These are phyloP conservation scores for Platichthys flesus DNA, from an alignment of 2,113 vertebrate species.

Conservation along the genomic window DNA sequence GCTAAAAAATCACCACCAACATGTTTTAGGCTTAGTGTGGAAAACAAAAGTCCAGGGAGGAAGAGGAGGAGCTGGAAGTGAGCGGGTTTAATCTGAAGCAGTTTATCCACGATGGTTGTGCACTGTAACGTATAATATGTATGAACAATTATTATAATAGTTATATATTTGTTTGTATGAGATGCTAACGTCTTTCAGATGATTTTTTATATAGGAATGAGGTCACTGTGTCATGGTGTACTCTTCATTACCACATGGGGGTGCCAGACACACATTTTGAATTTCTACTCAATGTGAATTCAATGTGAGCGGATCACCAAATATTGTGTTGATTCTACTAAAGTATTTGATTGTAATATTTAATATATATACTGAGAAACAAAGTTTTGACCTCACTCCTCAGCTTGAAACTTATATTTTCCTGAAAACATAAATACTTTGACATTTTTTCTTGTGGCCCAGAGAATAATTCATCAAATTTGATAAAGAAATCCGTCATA, in stretches of 20 bases:
- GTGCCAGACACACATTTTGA: constrained; percentile 12
- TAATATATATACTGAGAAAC: too few species aligned
- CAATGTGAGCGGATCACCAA: neutral
- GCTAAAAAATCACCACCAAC: constrained; percentile 49
- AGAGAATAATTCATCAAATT: too few species aligned
- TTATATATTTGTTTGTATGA: too few species aligned
- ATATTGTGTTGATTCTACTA: neutral
- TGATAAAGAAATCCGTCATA: too few species aligned
- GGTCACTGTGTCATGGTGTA: neutral
- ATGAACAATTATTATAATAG: too few species aligned
- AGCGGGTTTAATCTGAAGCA: neutral
- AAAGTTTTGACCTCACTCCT: too few species aligned
- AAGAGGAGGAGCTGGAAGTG: neutral
- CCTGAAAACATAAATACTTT: too few species aligned
- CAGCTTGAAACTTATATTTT: too few species aligned
- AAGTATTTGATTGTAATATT: too few species aligned
- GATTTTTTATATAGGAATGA: neutral
- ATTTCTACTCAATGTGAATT: neutral
- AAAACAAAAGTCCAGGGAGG: constrained; percentile 25
- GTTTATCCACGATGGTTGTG: neutral
- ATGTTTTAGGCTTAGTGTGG: constrained; percentile 47
- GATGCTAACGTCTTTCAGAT: too few species aligned
- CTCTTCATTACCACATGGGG: neutral
- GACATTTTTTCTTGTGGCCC: too few species aligned
- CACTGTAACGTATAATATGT: neutral